These are phyloP conservation scores for Leptodactylus fallax DNA, from an alignment of 2,797 vertebrate genomes.

Conservation along the genomic window DNA sequence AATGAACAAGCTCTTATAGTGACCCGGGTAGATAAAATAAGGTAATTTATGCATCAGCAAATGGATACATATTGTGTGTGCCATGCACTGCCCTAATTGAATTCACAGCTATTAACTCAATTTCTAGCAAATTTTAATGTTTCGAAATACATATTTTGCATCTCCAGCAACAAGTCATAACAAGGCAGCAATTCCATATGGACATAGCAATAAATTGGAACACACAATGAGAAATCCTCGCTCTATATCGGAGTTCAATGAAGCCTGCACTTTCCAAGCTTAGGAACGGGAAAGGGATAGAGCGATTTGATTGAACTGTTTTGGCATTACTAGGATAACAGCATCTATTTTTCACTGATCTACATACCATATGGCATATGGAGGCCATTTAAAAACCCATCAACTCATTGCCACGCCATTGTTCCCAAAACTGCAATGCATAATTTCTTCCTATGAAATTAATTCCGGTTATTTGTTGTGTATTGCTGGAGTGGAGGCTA, in stretches of 20 bases:
- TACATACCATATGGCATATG: constrained; percentile 62
- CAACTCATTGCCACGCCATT: constrained; percentile 59
- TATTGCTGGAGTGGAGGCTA: constrained; percentile 41
- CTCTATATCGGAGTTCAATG: constrained; percentile 32
- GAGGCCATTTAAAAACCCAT: constrained; percentile 62
- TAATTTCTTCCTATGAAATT: constrained; percentile 51
- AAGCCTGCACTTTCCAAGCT: constrained; percentile 44
- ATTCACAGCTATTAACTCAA: constrained; percentile 2
- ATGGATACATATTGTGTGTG: background rate
- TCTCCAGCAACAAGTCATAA: constrained; percentile 24
- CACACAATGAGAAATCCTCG: constrained; percentile 47
- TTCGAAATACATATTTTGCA: constrained; percentile 10
- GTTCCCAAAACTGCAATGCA: constrained; percentile 50
- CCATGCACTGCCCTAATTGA: background rate
- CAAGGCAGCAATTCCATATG: constrained; percentile 49
- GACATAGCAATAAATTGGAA: constrained; percentile 43
- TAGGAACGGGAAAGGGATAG: constrained; percentile 24
- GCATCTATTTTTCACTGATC: constrained; percentile 55
- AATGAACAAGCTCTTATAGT: background rate
- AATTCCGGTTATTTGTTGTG: constrained; percentile 51
- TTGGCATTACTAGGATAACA: constrained; percentile 60
- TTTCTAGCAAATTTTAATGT: constrained; percentile 8
- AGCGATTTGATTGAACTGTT: constrained; percentile 59
- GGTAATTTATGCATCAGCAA: background rate
- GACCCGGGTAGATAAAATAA: background rate